A percentile compares a stretch with the other conserved stretches of the same genome.
phyloP scores from a whole-genome alignment of 2,888 invertebrate species.

The Agrochola lychnidis region DNA sequence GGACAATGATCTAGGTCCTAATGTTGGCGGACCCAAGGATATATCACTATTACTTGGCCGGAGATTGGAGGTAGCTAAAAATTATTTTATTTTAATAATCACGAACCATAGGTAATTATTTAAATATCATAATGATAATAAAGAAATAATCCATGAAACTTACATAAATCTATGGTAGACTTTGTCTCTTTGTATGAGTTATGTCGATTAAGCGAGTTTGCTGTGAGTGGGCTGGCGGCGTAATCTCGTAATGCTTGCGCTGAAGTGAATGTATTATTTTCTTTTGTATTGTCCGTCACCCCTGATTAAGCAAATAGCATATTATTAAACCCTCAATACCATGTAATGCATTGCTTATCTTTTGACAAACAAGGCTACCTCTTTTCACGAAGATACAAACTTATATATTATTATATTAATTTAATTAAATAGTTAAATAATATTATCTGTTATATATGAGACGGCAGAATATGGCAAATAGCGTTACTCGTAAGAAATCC shows the following conservation, averaged over 20 bases:
- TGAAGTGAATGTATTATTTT: constrained; percentile 76
- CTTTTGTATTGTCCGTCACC: constrained; percentile 81
- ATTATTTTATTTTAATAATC: background rate
- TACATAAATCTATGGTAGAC: constrained; percentile 81
- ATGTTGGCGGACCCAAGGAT: constrained; percentile 83
- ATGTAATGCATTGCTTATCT: background rate
- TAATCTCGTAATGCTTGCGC: constrained; percentile 79
- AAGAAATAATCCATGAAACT: constrained; percentile 68
- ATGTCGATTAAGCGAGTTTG: constrained; percentile 84
- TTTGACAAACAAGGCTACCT: background rate
- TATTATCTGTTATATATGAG: background rate
- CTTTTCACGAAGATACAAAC: background rate
- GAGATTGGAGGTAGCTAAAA: constrained; percentile 79
- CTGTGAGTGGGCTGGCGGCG: constrained; percentile 76
- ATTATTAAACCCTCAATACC: constrained; percentile 17
- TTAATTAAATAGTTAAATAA: background rate
- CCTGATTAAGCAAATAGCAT: constrained; percentile 76
- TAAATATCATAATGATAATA: background rate
- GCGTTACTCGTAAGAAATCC: background rate
- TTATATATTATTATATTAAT: background rate
- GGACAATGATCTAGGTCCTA: constrained; percentile 87
- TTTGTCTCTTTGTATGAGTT: constrained; percentile 88
- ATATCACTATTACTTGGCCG: constrained; percentile 87
- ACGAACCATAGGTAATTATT: background rate
- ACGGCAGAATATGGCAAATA: constrained; percentile 4